Conservation (phyloP, 2,888 invertebrate species). For the Rosalia funebris region DNA sequence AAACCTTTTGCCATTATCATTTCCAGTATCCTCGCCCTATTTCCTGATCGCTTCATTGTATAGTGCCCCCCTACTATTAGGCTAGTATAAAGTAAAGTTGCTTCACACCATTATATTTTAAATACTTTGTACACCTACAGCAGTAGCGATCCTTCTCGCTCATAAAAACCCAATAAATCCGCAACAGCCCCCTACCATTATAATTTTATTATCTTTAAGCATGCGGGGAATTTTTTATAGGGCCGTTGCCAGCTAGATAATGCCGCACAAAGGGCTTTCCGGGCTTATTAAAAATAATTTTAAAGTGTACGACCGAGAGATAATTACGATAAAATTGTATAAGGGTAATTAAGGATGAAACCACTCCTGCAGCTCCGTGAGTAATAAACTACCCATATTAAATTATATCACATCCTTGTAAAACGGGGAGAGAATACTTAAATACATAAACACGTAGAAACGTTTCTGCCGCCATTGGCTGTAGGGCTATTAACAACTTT, state of each 20-base stretch:
- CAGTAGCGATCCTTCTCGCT: neutral
- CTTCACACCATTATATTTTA: neutral
- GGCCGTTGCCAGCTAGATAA: neutral
- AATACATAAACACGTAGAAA: conserved; percentile 30
- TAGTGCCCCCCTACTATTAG: too few species aligned
- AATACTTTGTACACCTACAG: neutral
- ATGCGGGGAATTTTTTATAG: neutral
- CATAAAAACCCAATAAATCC: neutral
- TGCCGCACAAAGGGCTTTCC: neutral
- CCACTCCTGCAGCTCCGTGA: neutral
- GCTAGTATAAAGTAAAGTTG: too few species aligned
- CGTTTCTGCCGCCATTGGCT: conserved; percentile 31
- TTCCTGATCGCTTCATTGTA: too few species aligned
- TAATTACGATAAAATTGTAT: conserved; percentile 12
- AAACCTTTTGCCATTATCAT: too few species aligned
- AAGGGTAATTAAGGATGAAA: conserved; percentile 10
- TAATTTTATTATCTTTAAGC: neutral
- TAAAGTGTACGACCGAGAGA: neutral
- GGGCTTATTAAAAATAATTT: conserved; percentile 2
- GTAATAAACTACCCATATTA: conserved; percentile 11
- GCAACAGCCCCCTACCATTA: neutral
- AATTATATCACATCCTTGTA: conserved; percentile 20
- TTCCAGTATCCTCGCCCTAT: too few species aligned
- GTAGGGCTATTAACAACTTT: conserved; percentile 40
- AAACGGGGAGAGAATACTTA: conserved; percentile 24